These are phyloP conservation scores for Tragelaphus buxtoni DNA, from an alignment of 2,113 vertebrate genomes.

Conservation along the genomic window DNA sequence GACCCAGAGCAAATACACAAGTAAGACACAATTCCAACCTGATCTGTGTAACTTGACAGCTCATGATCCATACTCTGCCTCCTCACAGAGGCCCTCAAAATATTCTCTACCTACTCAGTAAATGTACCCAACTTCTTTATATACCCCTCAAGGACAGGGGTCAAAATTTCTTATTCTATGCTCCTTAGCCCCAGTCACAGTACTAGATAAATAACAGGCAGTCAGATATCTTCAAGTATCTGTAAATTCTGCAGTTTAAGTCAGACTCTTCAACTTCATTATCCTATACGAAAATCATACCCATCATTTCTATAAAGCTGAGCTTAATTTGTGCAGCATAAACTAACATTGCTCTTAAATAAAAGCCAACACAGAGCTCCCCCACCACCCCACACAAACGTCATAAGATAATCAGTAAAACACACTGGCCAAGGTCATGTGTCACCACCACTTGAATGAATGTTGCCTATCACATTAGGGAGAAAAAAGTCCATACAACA, in stretches of 20 bases:
- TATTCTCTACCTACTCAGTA: neutral
- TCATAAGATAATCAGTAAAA: neutral
- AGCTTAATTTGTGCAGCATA: neutral
- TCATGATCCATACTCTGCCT: neutral
- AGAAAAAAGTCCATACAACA: neutral
- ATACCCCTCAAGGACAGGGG: neutral
- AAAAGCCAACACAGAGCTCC: neutral
- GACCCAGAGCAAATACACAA: neutral
- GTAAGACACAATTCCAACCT: neutral
- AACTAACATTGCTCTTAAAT: neutral
- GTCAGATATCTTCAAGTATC: neutral
- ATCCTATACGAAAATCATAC: neutral
- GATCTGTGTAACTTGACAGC: neutral
- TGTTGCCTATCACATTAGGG: neutral
- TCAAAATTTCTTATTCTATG: neutral
- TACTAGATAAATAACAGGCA: neutral
- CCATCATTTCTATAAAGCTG: neutral
- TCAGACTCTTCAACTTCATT: neutral
- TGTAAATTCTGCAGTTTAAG: neutral
- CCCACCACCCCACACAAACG: neutral
- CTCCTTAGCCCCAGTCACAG: neutral
- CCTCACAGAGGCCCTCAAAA: neutral
- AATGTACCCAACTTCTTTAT: neutral
- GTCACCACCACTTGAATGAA: neutral
- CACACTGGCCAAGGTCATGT: neutral